Evolutionary conservation across 2,113 vertebrate species (phyloP).

Genomic region (Sphyrna mokarran): DNA sequence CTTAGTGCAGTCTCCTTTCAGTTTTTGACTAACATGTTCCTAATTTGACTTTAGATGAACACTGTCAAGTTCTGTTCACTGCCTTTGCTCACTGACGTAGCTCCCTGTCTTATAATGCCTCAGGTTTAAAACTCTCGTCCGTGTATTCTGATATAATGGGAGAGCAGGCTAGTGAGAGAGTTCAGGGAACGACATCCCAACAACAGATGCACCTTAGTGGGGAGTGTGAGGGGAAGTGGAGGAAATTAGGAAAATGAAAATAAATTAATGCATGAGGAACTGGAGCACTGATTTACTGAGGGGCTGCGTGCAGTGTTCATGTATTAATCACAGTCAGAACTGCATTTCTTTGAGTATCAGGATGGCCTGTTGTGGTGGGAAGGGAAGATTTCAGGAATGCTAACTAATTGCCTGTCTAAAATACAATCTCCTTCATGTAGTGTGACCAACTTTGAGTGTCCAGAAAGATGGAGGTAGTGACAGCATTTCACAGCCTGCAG

Average conservation of each 20-base stretch:
- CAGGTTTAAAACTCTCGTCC: neutral
- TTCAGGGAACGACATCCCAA: neutral
- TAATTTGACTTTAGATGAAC: neutral
- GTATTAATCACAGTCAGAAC: neutral
- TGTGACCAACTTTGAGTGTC: neutral
- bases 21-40: neutral
- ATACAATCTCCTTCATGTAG: neutral
- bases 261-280: neutral
- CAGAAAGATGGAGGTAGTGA: neutral
- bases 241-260: neutral
- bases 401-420: constrained; percentile 4
- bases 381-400: neutral
- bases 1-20: neutral
- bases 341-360: neutral
- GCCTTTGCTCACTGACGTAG: neutral
- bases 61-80: neutral
- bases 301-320: neutral
- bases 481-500: neutral
- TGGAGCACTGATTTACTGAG: neutral
- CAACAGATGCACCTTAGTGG: neutral
- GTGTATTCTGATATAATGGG: neutral
- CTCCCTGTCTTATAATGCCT: neutral
- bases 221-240: neutral
- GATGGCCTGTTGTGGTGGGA: neutral
- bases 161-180: neutral